Evolutionary conservation across 1,140 invertebrate genomes (phyloP).

Genomic region (Pseudobourletiella spinata): DNA sequence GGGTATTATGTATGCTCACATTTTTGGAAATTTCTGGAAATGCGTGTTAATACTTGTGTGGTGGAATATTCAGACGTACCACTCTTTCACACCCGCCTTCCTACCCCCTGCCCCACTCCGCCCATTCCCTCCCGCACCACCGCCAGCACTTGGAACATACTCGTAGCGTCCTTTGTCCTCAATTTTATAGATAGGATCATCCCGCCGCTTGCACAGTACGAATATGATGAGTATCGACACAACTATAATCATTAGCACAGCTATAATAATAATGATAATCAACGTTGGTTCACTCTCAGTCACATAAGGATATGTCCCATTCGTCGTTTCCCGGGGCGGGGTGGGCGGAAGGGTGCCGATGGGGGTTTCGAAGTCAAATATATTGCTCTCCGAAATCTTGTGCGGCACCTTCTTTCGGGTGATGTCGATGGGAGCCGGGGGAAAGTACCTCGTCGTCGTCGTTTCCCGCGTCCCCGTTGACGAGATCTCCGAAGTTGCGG

Average conservation of each 20-base stretch:
- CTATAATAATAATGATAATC: slow-evolving; percentile 79
- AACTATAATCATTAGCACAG: slow-evolving; percentile 80
- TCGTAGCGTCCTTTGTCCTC: slow-evolving; percentile 49
- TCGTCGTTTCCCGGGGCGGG: neutral
- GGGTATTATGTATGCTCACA: no score
- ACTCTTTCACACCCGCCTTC: slow-evolving; percentile 60
- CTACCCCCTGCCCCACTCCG: slow-evolving; percentile 6
- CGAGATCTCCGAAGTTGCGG: slow-evolving; percentile 11
- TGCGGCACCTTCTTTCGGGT: slow-evolving; percentile 3
- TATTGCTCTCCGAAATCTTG: neutral
- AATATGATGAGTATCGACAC: slow-evolving; percentile 82
- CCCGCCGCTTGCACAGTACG: slow-evolving; percentile 75
- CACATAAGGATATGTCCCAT: slow-evolving; percentile 9
- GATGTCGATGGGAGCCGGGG: slow-evolving; percentile 38
- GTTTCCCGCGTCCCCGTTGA: slow-evolving; percentile 39
- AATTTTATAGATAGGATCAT: slow-evolving; percentile 80
- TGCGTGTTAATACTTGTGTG: no score
- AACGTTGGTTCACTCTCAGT: slow-evolving; percentile 43
- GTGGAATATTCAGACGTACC: slow-evolving; percentile 66
- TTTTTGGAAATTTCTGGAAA: no score
- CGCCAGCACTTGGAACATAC: slow-evolving; percentile 39
- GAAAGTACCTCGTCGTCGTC: slow-evolving; percentile 42
- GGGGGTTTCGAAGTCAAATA: slow-evolving; percentile 13
- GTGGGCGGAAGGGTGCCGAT: neutral
- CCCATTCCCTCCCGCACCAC: slow-evolving; percentile 32